These are phyloP conservation scores for Fregetta grallaria DNA, from an alignment of 2,113 vertebrate species.

Conservation along the genomic window DNA sequence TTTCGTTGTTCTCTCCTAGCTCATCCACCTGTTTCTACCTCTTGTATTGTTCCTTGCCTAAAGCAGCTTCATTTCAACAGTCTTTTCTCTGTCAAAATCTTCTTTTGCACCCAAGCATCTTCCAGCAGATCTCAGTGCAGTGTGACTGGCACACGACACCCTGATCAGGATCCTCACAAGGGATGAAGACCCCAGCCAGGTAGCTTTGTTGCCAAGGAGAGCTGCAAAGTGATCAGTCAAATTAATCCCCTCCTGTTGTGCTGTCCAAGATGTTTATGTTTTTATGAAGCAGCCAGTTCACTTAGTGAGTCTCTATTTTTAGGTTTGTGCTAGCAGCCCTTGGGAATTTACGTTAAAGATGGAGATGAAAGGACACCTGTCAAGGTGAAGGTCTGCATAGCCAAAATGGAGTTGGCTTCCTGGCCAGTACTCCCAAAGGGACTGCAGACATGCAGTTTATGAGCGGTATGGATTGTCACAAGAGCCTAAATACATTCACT, in stretches of 20 bases:
- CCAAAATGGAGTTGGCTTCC: not conserved
- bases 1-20: not conserved
- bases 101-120: not conserved
- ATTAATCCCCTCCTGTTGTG: not conserved
- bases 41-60: not conserved
- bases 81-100: not conserved
- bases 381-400: not conserved
- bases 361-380: not conserved
- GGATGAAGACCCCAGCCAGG: not conserved
- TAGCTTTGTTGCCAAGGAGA: not conserved
- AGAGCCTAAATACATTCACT: not conserved
- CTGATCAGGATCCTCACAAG: not conserved
- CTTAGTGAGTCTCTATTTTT: not conserved
- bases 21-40: not conserved
- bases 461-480: not conserved
- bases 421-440: not conserved
- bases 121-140: not conserved
- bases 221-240: not conserved
- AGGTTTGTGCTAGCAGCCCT: not conserved
- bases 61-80: not conserved
- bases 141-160: accelerated
- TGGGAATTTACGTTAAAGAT: not conserved
- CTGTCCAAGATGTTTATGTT: not conserved
- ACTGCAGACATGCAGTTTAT: not conserved
- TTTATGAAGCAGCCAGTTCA: not conserved